phyloP scores from a whole-genome alignment of 1,140 invertebrate genomes.

The Saxidomus purpurata region DNA sequence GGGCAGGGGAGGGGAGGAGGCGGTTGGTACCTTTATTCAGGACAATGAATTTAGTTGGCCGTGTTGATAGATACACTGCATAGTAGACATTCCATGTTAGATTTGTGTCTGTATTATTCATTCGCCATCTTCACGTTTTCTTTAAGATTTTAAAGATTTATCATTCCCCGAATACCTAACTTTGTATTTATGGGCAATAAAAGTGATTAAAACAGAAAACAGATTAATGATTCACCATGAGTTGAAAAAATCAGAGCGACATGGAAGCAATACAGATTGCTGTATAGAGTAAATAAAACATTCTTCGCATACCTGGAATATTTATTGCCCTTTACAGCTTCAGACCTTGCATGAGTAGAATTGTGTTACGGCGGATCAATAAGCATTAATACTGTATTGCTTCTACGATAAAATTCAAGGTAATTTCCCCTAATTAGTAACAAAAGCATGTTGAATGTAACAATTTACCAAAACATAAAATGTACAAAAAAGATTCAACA shows the following conservation, averaged over 20 bases:
- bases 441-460: too few relatives aligned
- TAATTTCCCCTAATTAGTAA: neutral
- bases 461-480: too few relatives aligned
- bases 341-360: neutral
- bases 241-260: neutral
- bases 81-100: neutral
- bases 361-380: neutral
- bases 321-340: neutral
- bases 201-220: slow-evolving; percentile 35
- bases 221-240: neutral
- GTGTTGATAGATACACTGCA: neutral
- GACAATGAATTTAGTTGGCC: too few relatives aligned
- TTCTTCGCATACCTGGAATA: neutral
- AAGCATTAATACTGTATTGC: neutral
- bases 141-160: neutral
- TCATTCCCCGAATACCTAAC: neutral
- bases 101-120: neutral
- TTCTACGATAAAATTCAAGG: neutral
- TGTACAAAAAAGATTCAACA: too few relatives aligned
- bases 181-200: neutral
- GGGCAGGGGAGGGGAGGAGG: too few relatives aligned
- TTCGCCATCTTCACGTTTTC: neutral
- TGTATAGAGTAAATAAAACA: slow-evolving; percentile 1
- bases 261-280: neutral
- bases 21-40: too few relatives aligned